A percentile compares a stretch with the other conserved stretches of the same genome.
Evolutionary conservation across 2,113 vertebrate species (phyloP).

Genomic region (Mustelus asterias): DNA sequence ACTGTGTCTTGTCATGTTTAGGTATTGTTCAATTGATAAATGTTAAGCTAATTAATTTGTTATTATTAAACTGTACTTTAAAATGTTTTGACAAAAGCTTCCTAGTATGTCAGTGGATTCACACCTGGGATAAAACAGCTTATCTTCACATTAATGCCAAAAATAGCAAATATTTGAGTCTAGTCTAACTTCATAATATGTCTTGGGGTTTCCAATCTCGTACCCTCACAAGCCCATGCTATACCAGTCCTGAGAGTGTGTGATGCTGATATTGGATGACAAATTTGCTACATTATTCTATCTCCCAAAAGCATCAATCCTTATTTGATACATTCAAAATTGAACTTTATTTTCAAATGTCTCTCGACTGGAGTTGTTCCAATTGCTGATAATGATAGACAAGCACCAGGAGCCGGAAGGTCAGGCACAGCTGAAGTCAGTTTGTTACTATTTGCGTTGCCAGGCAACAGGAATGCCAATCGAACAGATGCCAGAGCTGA

Average conservation of each 20-base stretch:
- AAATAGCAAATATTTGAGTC: too few relatives aligned
- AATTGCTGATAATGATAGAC: background rate
- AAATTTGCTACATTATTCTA: background rate
- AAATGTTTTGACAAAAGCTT: too few relatives aligned
- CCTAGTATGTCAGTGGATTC: too few relatives aligned
- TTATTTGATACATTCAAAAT: constrained; percentile 46
- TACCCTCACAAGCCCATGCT: background rate
- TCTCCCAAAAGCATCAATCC: constrained; percentile 28
- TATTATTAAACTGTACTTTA: too few relatives aligned
- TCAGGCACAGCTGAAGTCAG: constrained; percentile 8
- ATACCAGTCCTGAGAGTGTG: background rate
- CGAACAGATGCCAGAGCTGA: constrained; percentile 1
- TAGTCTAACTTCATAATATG: too few relatives aligned
- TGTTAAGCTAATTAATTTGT: too few relatives aligned
- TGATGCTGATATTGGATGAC: background rate
- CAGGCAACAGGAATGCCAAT: constrained; percentile 11
- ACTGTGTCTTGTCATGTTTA: too few relatives aligned
- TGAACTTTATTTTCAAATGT: constrained; percentile 42
- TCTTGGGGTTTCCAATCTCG: too few relatives aligned
- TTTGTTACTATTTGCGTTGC: constrained; percentile 13
- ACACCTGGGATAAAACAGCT: too few relatives aligned
- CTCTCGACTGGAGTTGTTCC: background rate
- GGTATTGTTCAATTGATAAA: too few relatives aligned
- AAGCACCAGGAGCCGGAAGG: background rate
- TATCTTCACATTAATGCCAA: too few relatives aligned